Percentiles rank a stretch among this genome's conserved stretches.
Conservation (phyloP, 2,113 vertebrate species). For the Epinephelus fuscoguttatus region DNA sequence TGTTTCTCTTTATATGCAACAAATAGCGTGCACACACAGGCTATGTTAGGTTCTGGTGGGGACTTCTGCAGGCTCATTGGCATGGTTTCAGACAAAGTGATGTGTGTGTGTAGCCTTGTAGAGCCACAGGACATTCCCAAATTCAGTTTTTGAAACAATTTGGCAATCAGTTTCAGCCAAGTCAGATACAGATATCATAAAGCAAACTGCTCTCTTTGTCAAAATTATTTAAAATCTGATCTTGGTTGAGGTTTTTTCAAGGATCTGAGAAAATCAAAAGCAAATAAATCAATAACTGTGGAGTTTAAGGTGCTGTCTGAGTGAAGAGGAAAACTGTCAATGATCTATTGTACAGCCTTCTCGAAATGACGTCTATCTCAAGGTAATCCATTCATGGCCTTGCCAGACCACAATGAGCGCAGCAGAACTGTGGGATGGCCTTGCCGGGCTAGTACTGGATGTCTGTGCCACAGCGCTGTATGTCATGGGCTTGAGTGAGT, state of each 20-base stretch:
- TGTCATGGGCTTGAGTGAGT: constrained; percentile 32
- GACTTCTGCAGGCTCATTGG: constrained; percentile 2
- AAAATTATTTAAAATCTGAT: not conserved
- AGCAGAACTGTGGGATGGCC: constrained; percentile 14
- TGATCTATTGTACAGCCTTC: constrained; percentile 29
- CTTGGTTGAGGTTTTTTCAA: not conserved
- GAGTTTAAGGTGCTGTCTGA: constrained; percentile 10
- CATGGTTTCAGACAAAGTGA: not conserved
- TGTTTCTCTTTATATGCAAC: constrained; percentile 20
- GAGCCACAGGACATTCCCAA: not conserved
- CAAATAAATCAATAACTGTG: not conserved
- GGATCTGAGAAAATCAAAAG: not conserved
- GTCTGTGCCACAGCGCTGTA: not conserved
- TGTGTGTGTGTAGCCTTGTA: not conserved
- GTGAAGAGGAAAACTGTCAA: constrained; percentile 7
- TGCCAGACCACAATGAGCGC: constrained; percentile 22
- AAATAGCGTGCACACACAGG: not conserved
- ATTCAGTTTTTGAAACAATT: constrained; percentile 1
- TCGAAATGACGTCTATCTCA: constrained; percentile 17
- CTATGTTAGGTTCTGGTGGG: constrained; percentile 3
- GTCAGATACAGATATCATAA: no score
- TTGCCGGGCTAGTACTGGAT: constrained; percentile 7
- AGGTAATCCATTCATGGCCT: constrained; percentile 18
- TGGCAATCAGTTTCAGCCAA: no score
- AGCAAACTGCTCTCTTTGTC: not conserved